Evolutionary conservation across 2,888 invertebrate species (phyloP), one percentile per base, ranked within the genome.

Genomic region (Tetramorium bicarinatum): DNA sequence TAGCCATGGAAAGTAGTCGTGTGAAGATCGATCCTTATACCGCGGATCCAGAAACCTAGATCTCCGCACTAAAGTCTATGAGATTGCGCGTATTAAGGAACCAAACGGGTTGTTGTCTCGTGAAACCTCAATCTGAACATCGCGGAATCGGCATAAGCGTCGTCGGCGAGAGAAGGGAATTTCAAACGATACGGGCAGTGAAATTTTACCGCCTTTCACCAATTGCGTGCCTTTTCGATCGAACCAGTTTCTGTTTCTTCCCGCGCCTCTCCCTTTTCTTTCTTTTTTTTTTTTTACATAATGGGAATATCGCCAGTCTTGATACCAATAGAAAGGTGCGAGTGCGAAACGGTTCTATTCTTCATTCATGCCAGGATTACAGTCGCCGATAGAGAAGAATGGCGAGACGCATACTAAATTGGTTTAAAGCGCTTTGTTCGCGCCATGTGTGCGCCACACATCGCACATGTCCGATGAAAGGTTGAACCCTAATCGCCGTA

Each of bases 191-290:
- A 79, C 75, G 82, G 83, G 86, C 85, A 91, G 91, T 90, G 92
- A 92, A 92, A 92, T 91, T 92, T 91, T 89, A 88, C 87, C 87
- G 90, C 91, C 91, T 92, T 92, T 92, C 92, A 92, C 92, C 90
- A 89, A 85, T 89, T 84, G 83, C 89, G 72, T 88, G 89, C 89
- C 91, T 90, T 86, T 87, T 84, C 90, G 90, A 87, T 86, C 85
- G 85, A 84, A 81, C 82, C 61, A 75, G 83, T 75, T 80, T 75
- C 83, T 44, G 18, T 71, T 79, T 77, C 76, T 83, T 85, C 34
- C 71, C 47, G 34, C 62, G 62, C 41, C 74, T 67, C 75, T 74
- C 47, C 69, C 66, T 29, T 61, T 66, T 66, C 25, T 44, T 66
- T 25, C 25, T 44, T 3, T 8, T 18, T 61, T 52, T 72, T 64